Base-by-base conservation (phyloP, 2,888 invertebrate species). In the Leucania comma region DNA sequence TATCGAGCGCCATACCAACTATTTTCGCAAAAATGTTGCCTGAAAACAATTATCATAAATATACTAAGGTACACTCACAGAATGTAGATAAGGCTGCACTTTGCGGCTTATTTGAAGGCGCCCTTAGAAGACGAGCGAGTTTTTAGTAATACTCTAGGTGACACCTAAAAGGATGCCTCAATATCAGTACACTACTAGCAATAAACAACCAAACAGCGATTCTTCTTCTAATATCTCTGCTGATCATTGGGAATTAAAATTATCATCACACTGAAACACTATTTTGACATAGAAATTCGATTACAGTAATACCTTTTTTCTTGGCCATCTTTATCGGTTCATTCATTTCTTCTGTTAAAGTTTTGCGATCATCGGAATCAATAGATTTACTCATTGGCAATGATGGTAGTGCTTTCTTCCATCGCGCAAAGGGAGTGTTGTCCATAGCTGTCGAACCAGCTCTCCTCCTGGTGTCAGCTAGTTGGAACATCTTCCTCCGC, bases 401-500 rank as follows among this genome's bases (percentile, higher is more conserved):
- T 14, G 95, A 95, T 6, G 97, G 97, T 22, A 98, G 86, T 20
- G 98, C 96, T 87, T 97, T 97, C 85, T 97, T 97, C 98, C 98
- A 98, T 86, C 97, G 96, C 1, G 96, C 94, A 85, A 97, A 97
- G 1, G 97, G 97, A 0, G 97, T 94, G 88, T 96, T 96, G 82
- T 97, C 97, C 90, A 97, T 90, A 86, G 97, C 96, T 64, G 97
- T 92, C 70, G 97, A 95, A 76, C 96, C 93, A 87, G 93, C 94
- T 68, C 96, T 87, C 88, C 96, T 89, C 88, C 97, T 91, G 80
- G 97, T 97, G 83, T 98, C 99, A 0, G 98, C 99, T 86, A 99
- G 96, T 93, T 98, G 98, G 87, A 99, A 99, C 97, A 99, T 98
- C 96, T 99, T 99, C 81, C 98, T 97, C 71, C 99, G 96, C 90